Base-by-base conservation (phyloP, 2,797 vertebrate genomes). In the Peromyscus aztecus region DNA sequence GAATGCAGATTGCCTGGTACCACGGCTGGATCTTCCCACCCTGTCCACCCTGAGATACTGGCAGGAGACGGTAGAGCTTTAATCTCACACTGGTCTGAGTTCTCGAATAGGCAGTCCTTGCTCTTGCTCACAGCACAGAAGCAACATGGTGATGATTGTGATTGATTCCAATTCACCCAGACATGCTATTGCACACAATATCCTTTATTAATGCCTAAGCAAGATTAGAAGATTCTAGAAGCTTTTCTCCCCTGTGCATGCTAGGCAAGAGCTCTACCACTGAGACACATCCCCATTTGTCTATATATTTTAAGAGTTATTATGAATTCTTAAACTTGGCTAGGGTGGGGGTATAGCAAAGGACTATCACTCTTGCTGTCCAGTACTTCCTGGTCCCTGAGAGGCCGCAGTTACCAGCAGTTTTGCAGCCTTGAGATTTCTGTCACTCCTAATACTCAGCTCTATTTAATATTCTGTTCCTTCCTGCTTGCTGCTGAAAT, bases 401-500 rank as follows among this genome's bases (percentile, higher is more conserved):
- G 76, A 3, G 57, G 43, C 34, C 46, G 8, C 24, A 43, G 49
- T 55, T 86, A 29, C 77, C 40, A 57, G 9, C 55, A 43, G 81
- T 78, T 90, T 9, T 83, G 77, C 49, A 76, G 27, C 57, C 81
- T 94, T 19, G 40, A 27, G 31, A 71, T 90, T 97, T 91, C 43
- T 17, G 40, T 59, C n/a, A 19, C 71, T 37, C 73, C 86, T 88
- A 78, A 43, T 86, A 49, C 65, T 82, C 40, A 86, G 61, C 13
- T 93, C 52, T 82, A 9, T 43, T 93, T 91, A 88, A 91, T 40
- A 80, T 90, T 94, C 55, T 71, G 16, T 71, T 88, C 77, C 27
- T 90, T 94, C 24, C 87, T 77, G 49, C 78, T 89, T 89, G 40
- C 19, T 80, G 2, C 69, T 93, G 83, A 92, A 95, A 69, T 73